These are phyloP conservation scores for Tapirus indicus DNA, from an alignment of 2,797 vertebrate species.

Conservation along the genomic window DNA sequence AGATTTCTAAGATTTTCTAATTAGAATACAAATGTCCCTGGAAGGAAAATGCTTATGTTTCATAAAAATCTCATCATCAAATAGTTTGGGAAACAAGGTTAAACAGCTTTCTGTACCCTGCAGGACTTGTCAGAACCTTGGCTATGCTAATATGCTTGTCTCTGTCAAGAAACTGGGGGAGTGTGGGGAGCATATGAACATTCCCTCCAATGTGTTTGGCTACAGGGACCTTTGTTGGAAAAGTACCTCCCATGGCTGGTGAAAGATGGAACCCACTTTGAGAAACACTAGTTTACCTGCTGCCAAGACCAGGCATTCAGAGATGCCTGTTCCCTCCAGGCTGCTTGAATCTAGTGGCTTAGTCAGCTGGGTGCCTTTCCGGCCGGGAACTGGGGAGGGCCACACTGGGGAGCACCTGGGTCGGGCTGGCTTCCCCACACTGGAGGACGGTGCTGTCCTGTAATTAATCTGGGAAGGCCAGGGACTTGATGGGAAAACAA, in stretches of 20 bases:
- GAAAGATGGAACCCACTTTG: background rate
- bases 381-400: background rate
- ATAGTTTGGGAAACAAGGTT: background rate
- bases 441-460: background rate
- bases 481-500: background rate
- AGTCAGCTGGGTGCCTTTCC: background rate
- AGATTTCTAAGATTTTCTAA: background rate
- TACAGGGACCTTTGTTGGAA: background rate
- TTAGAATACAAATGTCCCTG: background rate
- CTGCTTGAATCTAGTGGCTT: fast-evolving
- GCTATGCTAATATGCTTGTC: background rate
- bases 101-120: background rate
- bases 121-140: background rate
- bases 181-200: too few species aligned
- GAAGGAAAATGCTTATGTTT: background rate
- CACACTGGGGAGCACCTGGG: background rate
- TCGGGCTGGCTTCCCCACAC: background rate
- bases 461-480: background rate
- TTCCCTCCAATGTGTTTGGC: background rate
- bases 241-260: background rate
- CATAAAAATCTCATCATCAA: background rate
- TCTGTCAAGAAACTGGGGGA: background rate
- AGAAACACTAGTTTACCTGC: background rate
- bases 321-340: background rate
- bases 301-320: background rate